Base-by-base conservation (phyloP, 2,797 vertebrate species). In the Myripristis murdjan region DNA sequence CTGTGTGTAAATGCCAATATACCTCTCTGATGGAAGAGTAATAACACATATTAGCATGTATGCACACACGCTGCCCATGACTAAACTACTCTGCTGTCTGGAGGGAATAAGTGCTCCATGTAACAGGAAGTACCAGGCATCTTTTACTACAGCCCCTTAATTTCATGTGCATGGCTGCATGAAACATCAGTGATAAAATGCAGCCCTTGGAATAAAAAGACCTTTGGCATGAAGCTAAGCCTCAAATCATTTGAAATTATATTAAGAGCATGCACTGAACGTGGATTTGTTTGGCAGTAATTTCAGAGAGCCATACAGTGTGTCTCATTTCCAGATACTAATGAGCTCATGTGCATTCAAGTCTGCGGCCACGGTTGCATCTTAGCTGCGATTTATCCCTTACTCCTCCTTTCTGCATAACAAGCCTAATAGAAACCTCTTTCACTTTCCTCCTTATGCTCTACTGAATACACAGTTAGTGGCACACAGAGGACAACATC, bases 21-120 rank as follows among this genome's bases (percentile, higher is more conserved):
- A 67, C 37, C 44, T 74, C 61, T 64, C 33, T 79, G 82, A 77
- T 66, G 63, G 71, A 66, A 52, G 75, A 61, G 54, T 78, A 83
- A 86, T 79, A 78, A 71, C 51, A 72, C 33, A 67, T 33, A 86
- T 89, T 75, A 82, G 74, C 68, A 84, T 79, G 75, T 78, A 64
- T 76, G 80, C 76, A 75, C 74, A 77, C 74, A 65, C 44, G 33
- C 35, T 16, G 31, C 37, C 65, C 39, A 22, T 41, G 55, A 24
- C 55, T 51, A 28, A 1, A 47, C 69, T 54, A 70, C 69, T 49
- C 47, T 12, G 51, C 55, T 57, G 37, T 51, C 49, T 64, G 56
- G 15, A 31, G 41, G 37, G 75, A 77, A 73, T 58, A 70, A 62
- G 51, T 41, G 28, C n/a, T 35, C 47, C 33, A n/a, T n/a, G 14